phyloP scores from a whole-genome alignment of 2,888 invertebrate species.

The Encarsia formosa region DNA sequence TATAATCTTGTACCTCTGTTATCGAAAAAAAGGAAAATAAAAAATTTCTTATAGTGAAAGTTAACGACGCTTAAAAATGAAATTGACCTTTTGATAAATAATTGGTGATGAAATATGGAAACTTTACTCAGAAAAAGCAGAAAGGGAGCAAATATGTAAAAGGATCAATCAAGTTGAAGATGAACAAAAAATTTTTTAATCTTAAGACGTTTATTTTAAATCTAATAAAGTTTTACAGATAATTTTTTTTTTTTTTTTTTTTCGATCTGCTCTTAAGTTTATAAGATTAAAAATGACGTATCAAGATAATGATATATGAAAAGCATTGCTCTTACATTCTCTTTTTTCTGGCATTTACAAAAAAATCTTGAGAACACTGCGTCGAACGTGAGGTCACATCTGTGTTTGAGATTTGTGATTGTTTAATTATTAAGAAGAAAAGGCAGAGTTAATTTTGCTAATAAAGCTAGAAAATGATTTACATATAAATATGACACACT shows the following conservation, averaged over 20 bases:
- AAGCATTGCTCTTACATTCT: constrained; percentile 35
- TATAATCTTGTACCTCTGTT: constrained; percentile 33
- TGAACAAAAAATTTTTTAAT: constrained; percentile 16
- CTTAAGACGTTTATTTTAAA: constrained; percentile 23
- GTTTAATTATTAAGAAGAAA: constrained; percentile 9
- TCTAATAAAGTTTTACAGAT: constrained; percentile 18
- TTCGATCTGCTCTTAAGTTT: constrained; percentile 23
- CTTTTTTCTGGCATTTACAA: constrained; percentile 36
- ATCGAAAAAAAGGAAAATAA: constrained; percentile 31
- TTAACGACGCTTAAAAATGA: constrained; percentile 14
- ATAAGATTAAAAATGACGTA: constrained; percentile 22
- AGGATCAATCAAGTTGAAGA: constrained; percentile 5
- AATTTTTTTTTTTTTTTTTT: constrained; percentile 23
- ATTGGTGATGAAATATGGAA: constrained; percentile 28
- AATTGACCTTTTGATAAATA: constrained; percentile 10
- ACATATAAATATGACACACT: constrained; percentile 21
- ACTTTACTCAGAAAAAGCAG: constrained; percentile 34
- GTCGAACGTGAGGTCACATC: constrained; percentile 37
- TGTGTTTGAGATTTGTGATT: constrained; percentile 31
- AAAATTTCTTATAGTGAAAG: constrained; percentile 15
- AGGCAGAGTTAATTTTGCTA: constrained; percentile 13
- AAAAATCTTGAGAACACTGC: constrained; percentile 38
- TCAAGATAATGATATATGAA: constrained; percentile 28
- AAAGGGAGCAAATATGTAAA: constrained; percentile 30
- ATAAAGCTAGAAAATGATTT: constrained; percentile 13